These are phyloP conservation scores for Megaceryle alcyon DNA, from an alignment of 2,797 vertebrate species.

Conservation along the genomic window DNA sequence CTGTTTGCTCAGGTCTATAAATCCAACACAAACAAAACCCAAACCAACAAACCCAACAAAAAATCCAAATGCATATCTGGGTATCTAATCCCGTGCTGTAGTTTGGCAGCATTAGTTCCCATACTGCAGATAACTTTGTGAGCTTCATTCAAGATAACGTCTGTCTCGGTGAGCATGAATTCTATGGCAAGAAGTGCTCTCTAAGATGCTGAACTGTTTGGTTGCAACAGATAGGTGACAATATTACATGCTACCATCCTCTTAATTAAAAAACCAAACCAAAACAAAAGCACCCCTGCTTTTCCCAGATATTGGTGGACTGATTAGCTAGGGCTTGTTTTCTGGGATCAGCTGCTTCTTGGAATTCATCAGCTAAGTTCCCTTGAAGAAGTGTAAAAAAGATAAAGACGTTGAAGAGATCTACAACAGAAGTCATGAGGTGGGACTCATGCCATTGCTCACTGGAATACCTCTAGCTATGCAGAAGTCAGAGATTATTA, in stretches of 20 bases:
- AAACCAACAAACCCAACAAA: not conserved
- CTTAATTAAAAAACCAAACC: not conserved
- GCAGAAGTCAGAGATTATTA: not conserved
- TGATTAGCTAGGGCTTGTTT: not conserved
- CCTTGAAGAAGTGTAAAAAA: not conserved
- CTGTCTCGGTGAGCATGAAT: not conserved
- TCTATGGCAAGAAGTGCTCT: not conserved
- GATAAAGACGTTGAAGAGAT: not conserved
- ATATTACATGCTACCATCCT: not conserved
- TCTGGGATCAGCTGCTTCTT: not conserved
- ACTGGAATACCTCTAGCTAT: not conserved
- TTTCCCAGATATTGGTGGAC: not conserved
- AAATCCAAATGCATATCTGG: not conserved
- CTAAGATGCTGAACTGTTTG: not conserved
- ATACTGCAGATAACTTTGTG: not conserved
- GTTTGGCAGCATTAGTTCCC: not conserved
- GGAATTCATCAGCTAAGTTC: not conserved
- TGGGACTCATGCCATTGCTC: not conserved
- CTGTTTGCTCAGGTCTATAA: not conserved
- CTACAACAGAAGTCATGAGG: fast-evolving
- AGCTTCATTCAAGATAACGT: not conserved
- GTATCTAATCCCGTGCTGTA: not conserved
- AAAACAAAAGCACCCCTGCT: not conserved
- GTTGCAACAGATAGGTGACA: not conserved
- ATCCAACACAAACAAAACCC: not conserved